Percentiles rank a stretch among this genome's conserved stretches.
phyloP scores from a whole-genome alignment of 2,113 vertebrate species.

The Sorex fumeus region DNA sequence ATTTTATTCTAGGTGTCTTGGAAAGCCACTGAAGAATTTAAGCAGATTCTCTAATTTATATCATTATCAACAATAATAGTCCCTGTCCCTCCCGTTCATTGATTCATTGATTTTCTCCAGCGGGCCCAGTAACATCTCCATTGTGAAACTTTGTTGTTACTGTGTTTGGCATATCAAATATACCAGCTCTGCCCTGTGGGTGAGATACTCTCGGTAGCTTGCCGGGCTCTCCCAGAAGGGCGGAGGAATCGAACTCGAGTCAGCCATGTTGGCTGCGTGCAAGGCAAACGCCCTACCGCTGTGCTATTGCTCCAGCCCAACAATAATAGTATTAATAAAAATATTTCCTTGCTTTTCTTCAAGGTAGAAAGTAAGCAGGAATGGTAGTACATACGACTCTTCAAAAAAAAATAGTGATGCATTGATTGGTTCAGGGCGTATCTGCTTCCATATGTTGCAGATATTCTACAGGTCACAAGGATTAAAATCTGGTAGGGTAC shows the following conservation, averaged over 20 bases:
- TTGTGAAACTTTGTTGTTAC: too few species aligned
- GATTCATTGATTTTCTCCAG: too few species aligned
- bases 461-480: background rate
- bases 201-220: too few species aligned
- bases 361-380: background rate
- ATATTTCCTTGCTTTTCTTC: background rate
- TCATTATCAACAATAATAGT: background rate
- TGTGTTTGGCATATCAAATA: too few species aligned
- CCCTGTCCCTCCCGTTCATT: too few species aligned
- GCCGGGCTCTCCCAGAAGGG: too few species aligned
- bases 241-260: too few species aligned
- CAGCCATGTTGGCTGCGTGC: too few species aligned
- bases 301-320: too few species aligned
- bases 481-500: background rate
- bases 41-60: background rate
- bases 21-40: background rate
- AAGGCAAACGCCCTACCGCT: too few species aligned
- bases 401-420: background rate
- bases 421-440: background rate
- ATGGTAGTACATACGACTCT: background rate
- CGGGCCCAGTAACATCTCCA: too few species aligned
- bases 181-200: too few species aligned
- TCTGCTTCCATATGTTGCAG: background rate
- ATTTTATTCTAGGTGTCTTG: background rate
- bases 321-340: background rate